phyloP scores from a whole-genome alignment of 1,140 invertebrate genomes.

The Wasmannia auropunctata region DNA sequence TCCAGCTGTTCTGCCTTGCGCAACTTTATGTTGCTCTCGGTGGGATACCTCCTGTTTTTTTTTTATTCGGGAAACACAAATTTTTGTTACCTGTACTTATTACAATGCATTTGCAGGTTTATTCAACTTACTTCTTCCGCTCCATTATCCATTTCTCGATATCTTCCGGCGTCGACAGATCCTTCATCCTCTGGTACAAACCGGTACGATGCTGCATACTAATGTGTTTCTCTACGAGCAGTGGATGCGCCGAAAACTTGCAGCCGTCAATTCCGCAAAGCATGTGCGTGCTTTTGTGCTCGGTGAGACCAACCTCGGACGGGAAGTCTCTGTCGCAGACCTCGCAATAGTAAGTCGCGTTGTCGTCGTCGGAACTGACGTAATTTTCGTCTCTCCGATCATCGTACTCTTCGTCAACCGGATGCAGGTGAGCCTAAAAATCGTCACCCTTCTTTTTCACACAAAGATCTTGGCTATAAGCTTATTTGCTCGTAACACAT shows the following conservation, averaged over 20 bases:
- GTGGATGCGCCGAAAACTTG: constrained; percentile 91
- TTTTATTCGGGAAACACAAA: neutral
- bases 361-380: constrained; percentile 63
- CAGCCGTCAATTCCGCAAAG: constrained; percentile 93
- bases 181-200: constrained; percentile 91
- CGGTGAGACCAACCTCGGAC: constrained; percentile 86
- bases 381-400: constrained; percentile 73
- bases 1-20: constrained; percentile 88
- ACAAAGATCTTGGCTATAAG: neutral
- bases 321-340: constrained; percentile 91
- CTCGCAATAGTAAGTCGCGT: constrained; percentile 87
- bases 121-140: constrained; percentile 87
- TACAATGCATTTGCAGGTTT: neutral
- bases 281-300: constrained; percentile 90
- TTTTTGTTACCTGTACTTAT: neutral
- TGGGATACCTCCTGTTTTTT: constrained; percentile 87
- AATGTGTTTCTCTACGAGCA: constrained; percentile 92
- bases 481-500: neutral
- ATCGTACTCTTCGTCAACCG: constrained; percentile 69
- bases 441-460: constrained; percentile 57
- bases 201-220: constrained; percentile 92
- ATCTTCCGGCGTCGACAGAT: constrained; percentile 91
- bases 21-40: constrained; percentile 89
- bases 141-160: constrained; percentile 93
- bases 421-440: constrained; percentile 79